Percentiles rank a stretch among this genome's conserved stretches.
Evolutionary conservation across 2,113 vertebrate species (phyloP).

Genomic region (Alligator mississippiensis): DNA sequence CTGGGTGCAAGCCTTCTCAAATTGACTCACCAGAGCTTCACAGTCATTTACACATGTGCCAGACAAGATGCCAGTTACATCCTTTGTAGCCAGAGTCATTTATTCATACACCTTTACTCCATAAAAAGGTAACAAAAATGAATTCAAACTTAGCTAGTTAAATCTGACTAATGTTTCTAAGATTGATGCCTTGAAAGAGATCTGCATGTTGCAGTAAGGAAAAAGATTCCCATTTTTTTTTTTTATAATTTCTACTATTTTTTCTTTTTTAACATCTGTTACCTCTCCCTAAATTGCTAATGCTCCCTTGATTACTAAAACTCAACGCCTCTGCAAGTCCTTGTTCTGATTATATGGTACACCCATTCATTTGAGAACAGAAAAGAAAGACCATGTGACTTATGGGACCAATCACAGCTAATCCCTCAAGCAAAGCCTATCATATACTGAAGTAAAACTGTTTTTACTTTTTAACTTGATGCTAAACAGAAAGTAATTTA

Average conservation of each 20-base stretch:
- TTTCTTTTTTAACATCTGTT: neutral
- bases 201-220: conserved; percentile 1
- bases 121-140: conserved; percentile 29
- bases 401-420: conserved; percentile 41
- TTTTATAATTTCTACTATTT: conserved; percentile 37
- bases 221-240: conserved; percentile 49
- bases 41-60: conserved; percentile 11
- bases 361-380: conserved; percentile 27
- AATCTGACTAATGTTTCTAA: conserved; percentile 14
- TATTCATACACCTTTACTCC: neutral
- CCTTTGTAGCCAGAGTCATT: conserved; percentile 2
- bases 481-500: neutral
- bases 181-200: conserved; percentile 23
- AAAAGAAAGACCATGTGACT: neutral
- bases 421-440: conserved; percentile 20
- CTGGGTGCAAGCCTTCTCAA: neutral
- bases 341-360: conserved; percentile 46
- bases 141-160: conserved; percentile 31
- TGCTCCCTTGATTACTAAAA: conserved; percentile 36
- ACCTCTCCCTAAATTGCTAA: conserved; percentile 52
- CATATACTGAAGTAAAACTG: neutral
- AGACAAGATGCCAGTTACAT: neutral
- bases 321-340: conserved; percentile 29
- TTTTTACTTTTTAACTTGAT: neutral
- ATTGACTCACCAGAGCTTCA: neutral